Evolutionary conservation across 2,797 vertebrate genomes (phyloP), one percentile per base, ranked within the genome.

Genomic region (Rhinella marina): DNA sequence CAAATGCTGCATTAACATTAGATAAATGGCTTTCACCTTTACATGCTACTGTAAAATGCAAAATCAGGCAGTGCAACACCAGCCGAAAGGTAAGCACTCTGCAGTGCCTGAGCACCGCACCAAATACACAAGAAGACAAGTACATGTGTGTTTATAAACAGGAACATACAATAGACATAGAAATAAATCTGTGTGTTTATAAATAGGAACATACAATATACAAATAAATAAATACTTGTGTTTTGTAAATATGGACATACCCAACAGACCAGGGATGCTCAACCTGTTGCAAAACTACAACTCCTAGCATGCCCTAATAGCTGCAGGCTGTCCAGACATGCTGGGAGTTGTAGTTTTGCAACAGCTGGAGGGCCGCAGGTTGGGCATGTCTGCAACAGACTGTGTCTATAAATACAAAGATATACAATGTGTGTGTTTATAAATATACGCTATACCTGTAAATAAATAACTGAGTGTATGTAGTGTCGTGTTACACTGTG

Each of bases 1-100:
- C 64, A 81, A 85, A 85, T 81, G 56, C 77, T 84, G 82, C 56
- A 77, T 89, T 89, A 81, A 89, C 68, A 64, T 57, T 32, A 81
- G 66, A 82, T n/a, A 66, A 56, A 82, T 83, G 5, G 21, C 19
- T 68, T 83, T 77, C 80, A 83, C 80, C 72, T 77, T 64, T 82
- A 66, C 48, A 68, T 68, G 57, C 56, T 66, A 54, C 52, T 23
- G 32, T 82, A 57, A 78, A 68, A 87, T 21, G 57, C 54, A 54
- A 70, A 84, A 68, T 56, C 61, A 61, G 82, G 70, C 32, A 48
- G 14, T 56, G 84, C 61, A 56, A 21, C 52, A n/a, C 5, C 10
- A 76, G 73, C 59, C 21, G 52, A 48, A 82, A 61, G 17, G 3
- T 29, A 83, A 83, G 72, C 50, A 83, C 81, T 54, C 19, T 32